Base-by-base conservation (phyloP, 2,797 vertebrate genomes). In the Sciaenops ocellatus region DNA sequence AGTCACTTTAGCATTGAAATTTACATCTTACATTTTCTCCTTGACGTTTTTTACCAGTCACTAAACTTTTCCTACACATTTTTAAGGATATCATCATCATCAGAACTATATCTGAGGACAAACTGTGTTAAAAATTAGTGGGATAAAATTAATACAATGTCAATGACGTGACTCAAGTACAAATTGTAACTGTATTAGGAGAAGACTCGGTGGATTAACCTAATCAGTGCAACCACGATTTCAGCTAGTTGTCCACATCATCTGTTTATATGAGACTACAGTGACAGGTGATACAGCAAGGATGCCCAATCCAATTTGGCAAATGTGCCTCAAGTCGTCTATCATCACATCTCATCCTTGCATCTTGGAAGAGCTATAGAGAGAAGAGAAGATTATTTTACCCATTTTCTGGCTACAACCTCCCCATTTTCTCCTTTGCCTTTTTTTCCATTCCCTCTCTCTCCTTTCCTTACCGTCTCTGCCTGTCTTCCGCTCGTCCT, bases 231-330 rank as follows among this genome's bases (percentile, higher is more conserved):
- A 44, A 30, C n/a, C 22, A 47, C 44, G 68, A 61, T 30, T 74
- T 50, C 18, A 70, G 41, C 50, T 38, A 38, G 34, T 38, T 38
- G 34, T 38, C 34, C 8, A 9, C 34, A 38, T 38, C 34, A 38
- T 38, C 34, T 46, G 61, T 62, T 80, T 73, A 70, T 62, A 63
- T 79, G 51, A 86, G 52, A 82, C 68, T 75, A 59, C 68, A 46
- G 63, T 71, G 73, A 56, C 65, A 88, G 67, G 41, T 75, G 78
- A 84, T 83, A 73, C 67, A 76, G 52, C 66, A 47, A 20, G 52
- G 56, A 82, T 34, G 65, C 52, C 67, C 54, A 13, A 22, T 78
- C 73, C 65, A 81, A 76, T 83, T 73, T 80, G 60, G 38, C 46
- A 80, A 86, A 83, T 52, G 68, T 52, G 30, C 68, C 41, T 76